These are phyloP conservation scores for Hoplodrina ambigua DNA, from an alignment of 2,888 invertebrate genomes.

Conservation along the genomic window DNA sequence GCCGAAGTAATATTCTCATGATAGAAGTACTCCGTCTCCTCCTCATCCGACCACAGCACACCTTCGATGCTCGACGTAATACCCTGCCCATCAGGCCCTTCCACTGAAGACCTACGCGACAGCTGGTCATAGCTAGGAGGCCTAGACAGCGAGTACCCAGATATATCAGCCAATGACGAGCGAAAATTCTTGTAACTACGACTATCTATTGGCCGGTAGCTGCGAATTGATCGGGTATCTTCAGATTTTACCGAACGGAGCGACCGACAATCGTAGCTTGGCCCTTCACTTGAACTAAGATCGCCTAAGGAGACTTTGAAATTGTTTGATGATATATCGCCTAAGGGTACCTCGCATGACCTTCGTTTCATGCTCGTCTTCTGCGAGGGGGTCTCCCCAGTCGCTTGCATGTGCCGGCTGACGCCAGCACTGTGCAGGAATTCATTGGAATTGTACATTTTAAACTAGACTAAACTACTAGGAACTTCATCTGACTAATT, in stretches of 20 bases:
- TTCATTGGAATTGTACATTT: slow-evolving; percentile 88
- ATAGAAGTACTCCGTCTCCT: slow-evolving; percentile 88
- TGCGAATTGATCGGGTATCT: slow-evolving; percentile 78
- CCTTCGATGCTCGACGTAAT: slow-evolving; percentile 89
- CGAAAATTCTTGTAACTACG: slow-evolving; percentile 86
- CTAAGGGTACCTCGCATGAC: slow-evolving; percentile 87
- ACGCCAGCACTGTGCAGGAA: slow-evolving; percentile 87
- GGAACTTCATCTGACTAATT: slow-evolving; percentile 88
- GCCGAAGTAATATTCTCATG: slow-evolving; percentile 87
- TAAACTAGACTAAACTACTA: slow-evolving; percentile 78
- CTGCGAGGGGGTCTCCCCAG: slow-evolving; percentile 86
- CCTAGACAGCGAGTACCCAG: slow-evolving; percentile 78
- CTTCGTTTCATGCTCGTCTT: slow-evolving; percentile 87
- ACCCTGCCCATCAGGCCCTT: slow-evolving; percentile 79
- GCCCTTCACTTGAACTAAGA: slow-evolving; percentile 77
- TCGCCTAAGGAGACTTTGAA: slow-evolving; percentile 87
- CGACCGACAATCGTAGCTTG: slow-evolving; percentile 82
- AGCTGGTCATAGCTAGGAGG: slow-evolving; percentile 87
- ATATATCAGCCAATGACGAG: slow-evolving; percentile 84
- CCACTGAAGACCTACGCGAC: slow-evolving; percentile 84
- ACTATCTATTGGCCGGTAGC: slow-evolving; percentile 85
- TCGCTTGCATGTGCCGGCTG: slow-evolving; percentile 87
- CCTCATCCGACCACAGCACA: slow-evolving; percentile 89
- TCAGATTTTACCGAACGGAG: slow-evolving; percentile 83
- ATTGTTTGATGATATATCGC: slow-evolving; percentile 85